A percentile compares a stretch with the other conserved stretches of the same genome.
phyloP scores from a whole-genome alignment of 2,113 vertebrate species.

The Apodemus speciosus region DNA sequence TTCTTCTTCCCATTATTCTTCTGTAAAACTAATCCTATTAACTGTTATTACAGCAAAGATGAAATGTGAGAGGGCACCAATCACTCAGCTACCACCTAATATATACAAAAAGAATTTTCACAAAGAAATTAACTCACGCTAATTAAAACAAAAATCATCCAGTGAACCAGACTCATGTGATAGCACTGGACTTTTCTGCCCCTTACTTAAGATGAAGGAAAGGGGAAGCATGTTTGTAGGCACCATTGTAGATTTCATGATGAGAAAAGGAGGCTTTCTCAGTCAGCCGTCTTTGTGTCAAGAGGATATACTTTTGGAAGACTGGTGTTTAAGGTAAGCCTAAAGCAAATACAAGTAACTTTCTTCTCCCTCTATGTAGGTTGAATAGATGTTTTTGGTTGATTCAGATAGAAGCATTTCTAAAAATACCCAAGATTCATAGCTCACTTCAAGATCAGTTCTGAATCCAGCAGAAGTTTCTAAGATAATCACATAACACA shows the following conservation, averaged over 20 bases:
- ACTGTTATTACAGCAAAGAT: constrained; percentile 12
- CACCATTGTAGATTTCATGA: not conserved
- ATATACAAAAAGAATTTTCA: not conserved
- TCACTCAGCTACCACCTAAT: not conserved
- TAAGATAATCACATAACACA: constrained; percentile 31
- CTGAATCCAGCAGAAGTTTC: constrained; percentile 49
- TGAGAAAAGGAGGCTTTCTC: not conserved
- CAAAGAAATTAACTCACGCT: not conserved
- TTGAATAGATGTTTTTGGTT: constrained; percentile 12
- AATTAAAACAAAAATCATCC: not conserved
- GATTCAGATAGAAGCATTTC: constrained; percentile 5
- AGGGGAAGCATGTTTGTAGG: not conserved
- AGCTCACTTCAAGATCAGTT: constrained; percentile 45
- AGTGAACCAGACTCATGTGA: not conserved
- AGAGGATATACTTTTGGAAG: not conserved
- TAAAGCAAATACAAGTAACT: not conserved
- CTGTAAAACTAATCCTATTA: constrained; percentile 43
- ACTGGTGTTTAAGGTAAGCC: not conserved
- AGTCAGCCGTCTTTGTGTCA: not conserved
- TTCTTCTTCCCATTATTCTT: constrained; percentile 35
- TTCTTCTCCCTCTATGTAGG: not conserved
- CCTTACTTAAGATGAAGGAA: not conserved
- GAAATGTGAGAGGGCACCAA: constrained; percentile 28
- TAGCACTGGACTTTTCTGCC: not conserved
- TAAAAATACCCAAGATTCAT: constrained; percentile 56